A percentile compares a stretch with the other conserved stretches of the same genome.
Conservation (phyloP, 2,888 invertebrate species). For the Notodonta dromedarius region DNA sequence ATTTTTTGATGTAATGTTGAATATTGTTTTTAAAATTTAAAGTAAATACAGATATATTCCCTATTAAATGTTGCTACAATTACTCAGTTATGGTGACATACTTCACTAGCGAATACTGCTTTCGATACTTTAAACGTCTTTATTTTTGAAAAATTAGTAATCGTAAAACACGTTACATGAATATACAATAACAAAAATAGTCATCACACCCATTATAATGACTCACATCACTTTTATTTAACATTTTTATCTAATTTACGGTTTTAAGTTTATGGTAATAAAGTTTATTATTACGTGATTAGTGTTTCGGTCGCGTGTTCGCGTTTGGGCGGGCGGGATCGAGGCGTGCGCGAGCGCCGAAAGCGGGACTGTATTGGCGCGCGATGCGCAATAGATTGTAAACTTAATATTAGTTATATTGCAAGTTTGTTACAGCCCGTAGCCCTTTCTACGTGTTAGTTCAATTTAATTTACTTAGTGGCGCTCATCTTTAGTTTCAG, state of each 20-base stretch:
- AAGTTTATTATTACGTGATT: constrained; percentile 4
- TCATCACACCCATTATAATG: too few species aligned
- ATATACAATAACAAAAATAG: too few species aligned
- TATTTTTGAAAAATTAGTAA: too few species aligned
- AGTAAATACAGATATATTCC: too few species aligned
- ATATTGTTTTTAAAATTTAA: too few species aligned
- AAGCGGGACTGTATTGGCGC: constrained; percentile 68
- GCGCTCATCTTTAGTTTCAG: background rate
- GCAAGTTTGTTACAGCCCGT: constrained; percentile 58
- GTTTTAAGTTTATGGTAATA: background rate
- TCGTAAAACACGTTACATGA: too few species aligned
- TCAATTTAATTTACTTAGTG: background rate
- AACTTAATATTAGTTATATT: constrained; percentile 66
- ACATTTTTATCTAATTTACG: background rate
- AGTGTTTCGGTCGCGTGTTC: constrained; percentile 26
- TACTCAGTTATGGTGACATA: too few species aligned
- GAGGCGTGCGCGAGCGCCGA: constrained; percentile 78
- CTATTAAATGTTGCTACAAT: too few species aligned
- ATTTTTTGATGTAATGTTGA: too few species aligned
- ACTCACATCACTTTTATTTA: constrained; percentile 34
- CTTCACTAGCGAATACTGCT: too few species aligned
- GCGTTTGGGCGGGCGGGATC: constrained; percentile 75
- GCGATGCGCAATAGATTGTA: constrained; percentile 55
- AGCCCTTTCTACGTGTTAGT: background rate
- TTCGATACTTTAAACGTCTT: too few species aligned